phyloP scores from a whole-genome alignment of 2,888 invertebrate species.

The Ennomos fuscantarius region DNA sequence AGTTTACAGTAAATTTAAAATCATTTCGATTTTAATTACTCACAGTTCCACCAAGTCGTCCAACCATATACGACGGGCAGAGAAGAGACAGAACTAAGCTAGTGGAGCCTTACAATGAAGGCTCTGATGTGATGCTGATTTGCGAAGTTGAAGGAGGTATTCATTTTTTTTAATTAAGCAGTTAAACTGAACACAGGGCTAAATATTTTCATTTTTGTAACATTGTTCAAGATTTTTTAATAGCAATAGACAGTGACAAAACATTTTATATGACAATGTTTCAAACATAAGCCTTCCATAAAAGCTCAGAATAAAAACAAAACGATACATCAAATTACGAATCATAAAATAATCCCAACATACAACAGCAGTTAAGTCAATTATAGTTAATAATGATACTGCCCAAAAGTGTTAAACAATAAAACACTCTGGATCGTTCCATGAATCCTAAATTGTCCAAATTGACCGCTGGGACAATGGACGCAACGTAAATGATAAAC shows the following conservation, averaged over 20 bases:
- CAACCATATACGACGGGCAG: slow-evolving; percentile 92
- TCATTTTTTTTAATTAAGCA: too few species aligned
- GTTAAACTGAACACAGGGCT: too few species aligned
- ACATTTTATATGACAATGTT: too few species aligned
- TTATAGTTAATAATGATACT: slow-evolving; percentile 46
- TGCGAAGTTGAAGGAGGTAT: slow-evolving; percentile 94
- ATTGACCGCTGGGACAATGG: slow-evolving; percentile 44
- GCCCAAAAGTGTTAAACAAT: slow-evolving; percentile 47
- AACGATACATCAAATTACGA: slow-evolving; percentile 24
- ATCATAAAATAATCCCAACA: slow-evolving; percentile 34
- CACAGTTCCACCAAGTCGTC: slow-evolving; percentile 93
- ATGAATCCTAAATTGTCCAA: slow-evolving; percentile 39
- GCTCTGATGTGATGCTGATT: slow-evolving; percentile 91
- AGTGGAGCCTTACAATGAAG: slow-evolving; percentile 94
- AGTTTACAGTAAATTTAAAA: too few species aligned
- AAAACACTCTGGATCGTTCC: slow-evolving; percentile 44
- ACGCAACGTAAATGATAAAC: slow-evolving; percentile 44
- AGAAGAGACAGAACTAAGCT: slow-evolving; percentile 90
- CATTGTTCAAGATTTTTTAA: too few species aligned
- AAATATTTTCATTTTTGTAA: too few species aligned
- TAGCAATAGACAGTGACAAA: too few species aligned
- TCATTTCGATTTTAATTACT: slow-evolving; percentile 45
- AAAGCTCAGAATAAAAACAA: slow-evolving; percentile 8
- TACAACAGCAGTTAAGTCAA: slow-evolving; percentile 45
- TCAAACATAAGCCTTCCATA: background rate